These are phyloP conservation scores for Butastur rufipennis DNA, from an alignment of 2,113 vertebrate species.

Conservation along the genomic window DNA sequence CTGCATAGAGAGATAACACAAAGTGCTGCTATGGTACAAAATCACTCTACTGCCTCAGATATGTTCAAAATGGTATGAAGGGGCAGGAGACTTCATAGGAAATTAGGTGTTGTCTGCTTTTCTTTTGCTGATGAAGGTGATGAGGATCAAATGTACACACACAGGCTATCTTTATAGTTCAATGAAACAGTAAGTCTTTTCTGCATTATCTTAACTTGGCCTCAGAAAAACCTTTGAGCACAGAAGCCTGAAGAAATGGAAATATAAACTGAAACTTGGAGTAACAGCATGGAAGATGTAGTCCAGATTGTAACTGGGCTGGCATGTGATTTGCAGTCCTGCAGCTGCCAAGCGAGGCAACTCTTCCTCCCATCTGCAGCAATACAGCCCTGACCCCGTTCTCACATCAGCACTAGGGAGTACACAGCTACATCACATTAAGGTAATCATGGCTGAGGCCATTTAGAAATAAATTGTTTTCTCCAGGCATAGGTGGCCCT, in stretches of 20 bases:
- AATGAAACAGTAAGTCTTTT: neutral
- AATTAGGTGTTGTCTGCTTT: neutral
- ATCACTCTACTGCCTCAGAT: neutral
- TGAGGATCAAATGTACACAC: neutral
- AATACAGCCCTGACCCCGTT: too few species aligned
- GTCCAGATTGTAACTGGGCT: neutral
- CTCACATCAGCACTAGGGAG: too few species aligned
- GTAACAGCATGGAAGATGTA: neutral
- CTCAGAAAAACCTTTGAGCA: neutral
- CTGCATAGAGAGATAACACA: neutral
- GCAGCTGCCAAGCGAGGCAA: neutral
- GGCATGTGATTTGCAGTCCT: neutral
- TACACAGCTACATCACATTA: neutral
- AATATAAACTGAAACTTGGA: neutral
- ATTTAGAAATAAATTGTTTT: neutral
- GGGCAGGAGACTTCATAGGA: neutral
- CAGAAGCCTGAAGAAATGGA: neutral
- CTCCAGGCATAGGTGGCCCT: too few species aligned
- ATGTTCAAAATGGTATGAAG: neutral
- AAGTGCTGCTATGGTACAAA: neutral
- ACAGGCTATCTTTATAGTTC: neutral
- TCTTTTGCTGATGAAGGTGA: neutral
- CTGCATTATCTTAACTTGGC: neutral
- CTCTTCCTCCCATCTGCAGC: neutral
- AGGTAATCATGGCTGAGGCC: rapidly evolving